These are phyloP conservation scores for Planiliza haematocheilus DNA, from an alignment of 2,113 vertebrate species.

Conservation along the genomic window DNA sequence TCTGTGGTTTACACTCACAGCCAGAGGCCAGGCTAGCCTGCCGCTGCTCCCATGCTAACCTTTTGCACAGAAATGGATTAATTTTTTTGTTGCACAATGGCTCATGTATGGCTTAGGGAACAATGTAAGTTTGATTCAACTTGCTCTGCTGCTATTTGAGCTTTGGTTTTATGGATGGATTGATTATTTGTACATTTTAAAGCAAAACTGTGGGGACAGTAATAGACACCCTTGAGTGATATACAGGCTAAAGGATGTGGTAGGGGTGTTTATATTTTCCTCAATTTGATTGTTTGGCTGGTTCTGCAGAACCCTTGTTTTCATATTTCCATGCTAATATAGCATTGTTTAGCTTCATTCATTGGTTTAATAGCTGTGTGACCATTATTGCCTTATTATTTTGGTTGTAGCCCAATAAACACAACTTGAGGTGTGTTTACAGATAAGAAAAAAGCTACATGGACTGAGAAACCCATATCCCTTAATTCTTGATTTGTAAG, in stretches of 20 bases:
- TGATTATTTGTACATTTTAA: background rate
- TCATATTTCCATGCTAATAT: background rate
- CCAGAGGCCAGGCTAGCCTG: slow-evolving; percentile 38
- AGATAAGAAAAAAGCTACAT: background rate
- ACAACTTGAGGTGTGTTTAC: background rate
- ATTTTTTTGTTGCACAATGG: slow-evolving; percentile 48
- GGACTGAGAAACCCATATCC: background rate
- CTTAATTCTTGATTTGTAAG: background rate
- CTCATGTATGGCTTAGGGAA: slow-evolving; percentile 43
- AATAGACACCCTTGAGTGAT: background rate
- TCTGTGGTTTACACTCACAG: slow-evolving; percentile 56
- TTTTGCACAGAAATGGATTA: slow-evolving; percentile 71
- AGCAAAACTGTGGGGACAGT: background rate
- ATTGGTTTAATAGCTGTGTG: background rate
- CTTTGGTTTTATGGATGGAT: background rate
- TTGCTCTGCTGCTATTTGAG: slow-evolving; percentile 14
- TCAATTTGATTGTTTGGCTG: background rate
- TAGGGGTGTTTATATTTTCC: slow-evolving; percentile 14
- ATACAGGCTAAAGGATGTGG: background rate
- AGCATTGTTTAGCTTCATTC: background rate
- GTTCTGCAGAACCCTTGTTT: slow-evolving; percentile 1
- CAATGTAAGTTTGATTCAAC: slow-evolving; percentile 74
- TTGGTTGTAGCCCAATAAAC: background rate
- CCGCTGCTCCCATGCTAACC: slow-evolving; percentile 36
- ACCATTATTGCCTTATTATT: background rate